Percentiles rank a stretch among this genome's conserved stretches.
phyloP scores from a whole-genome alignment of 2,113 vertebrate species.

The Accipiter cooperii region DNA sequence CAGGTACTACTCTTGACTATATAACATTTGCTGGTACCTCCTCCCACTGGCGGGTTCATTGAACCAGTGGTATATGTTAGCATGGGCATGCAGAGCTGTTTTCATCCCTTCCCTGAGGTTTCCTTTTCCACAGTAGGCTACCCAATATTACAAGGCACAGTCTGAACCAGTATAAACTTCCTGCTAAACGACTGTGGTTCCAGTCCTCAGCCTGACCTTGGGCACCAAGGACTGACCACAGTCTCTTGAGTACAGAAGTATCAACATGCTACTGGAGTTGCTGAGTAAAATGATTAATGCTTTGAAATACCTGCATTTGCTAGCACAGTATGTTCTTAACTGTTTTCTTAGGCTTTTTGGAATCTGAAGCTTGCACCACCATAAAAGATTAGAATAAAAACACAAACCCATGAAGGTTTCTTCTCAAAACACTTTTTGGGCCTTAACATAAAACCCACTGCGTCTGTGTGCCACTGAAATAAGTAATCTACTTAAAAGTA shows the following conservation, averaged over 20 bases:
- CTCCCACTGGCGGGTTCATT: not conserved
- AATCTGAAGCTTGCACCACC: not conserved
- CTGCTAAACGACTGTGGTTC: slow-evolving; percentile 34
- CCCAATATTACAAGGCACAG: not conserved
- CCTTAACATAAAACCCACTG: slow-evolving; percentile 4
- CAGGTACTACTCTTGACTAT: not conserved
- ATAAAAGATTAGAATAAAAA: slow-evolving; percentile 18
- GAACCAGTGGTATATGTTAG: not conserved
- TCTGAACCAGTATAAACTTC: slow-evolving; percentile 35
- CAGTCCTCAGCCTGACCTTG: not conserved
- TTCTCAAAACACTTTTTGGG: slow-evolving; percentile 40
- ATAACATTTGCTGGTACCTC: not conserved
- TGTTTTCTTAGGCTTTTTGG: slow-evolving; percentile 37
- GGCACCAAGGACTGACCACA: slow-evolving; percentile 26
- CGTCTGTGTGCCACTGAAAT: slow-evolving; percentile 15
- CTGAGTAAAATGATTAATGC: slow-evolving; percentile 48
- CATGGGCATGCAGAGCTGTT: not conserved
- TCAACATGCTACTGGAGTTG: slow-evolving; percentile 7
- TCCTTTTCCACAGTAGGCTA: not conserved
- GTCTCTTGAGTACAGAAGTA: slow-evolving; percentile 6
- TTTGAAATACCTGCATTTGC: slow-evolving; percentile 27
- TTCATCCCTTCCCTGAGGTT: not conserved
- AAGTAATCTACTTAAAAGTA: slow-evolving; percentile 31
- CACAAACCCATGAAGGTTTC: not conserved
- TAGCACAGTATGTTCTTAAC: slow-evolving; percentile 40